Evolutionary conservation across 2,113 vertebrate species (phyloP).

Genomic region (cattle (Bos taurus)): DNA sequence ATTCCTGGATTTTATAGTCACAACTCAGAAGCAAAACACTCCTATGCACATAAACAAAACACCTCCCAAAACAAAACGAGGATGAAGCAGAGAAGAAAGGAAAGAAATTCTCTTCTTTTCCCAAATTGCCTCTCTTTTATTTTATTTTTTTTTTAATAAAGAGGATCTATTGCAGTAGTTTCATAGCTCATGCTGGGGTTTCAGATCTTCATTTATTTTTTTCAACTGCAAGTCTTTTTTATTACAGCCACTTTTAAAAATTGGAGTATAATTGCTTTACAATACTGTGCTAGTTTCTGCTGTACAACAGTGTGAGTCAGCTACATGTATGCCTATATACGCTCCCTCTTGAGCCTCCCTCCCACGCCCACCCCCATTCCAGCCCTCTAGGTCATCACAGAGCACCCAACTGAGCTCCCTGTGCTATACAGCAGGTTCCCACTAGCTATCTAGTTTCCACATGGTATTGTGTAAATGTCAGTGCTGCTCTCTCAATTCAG

Average conservation of each 20-base stretch:
- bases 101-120: slow-evolving; percentile 4
- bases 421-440: not conserved
- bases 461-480: not conserved
- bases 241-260: not conserved
- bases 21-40: not conserved
- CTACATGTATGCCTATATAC: not conserved
- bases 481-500: not conserved
- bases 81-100: not conserved
- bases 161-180: not conserved
- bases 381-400: not conserved
- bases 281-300: not conserved
- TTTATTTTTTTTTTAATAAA: not conserved
- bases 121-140: not conserved
- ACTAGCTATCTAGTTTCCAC: not conserved
- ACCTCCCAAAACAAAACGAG: not conserved
- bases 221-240: not conserved
- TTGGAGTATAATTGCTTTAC: not conserved
- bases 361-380: not conserved
- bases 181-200: not conserved
- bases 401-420: not conserved
- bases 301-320: not conserved
- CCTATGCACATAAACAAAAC: not conserved
- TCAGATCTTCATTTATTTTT: not conserved
- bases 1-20: slow-evolving; percentile 20
- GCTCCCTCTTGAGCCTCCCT: not conserved